Base-by-base conservation (phyloP, 2,888 invertebrate genomes). In the Drosophila mayaguana region DNA sequence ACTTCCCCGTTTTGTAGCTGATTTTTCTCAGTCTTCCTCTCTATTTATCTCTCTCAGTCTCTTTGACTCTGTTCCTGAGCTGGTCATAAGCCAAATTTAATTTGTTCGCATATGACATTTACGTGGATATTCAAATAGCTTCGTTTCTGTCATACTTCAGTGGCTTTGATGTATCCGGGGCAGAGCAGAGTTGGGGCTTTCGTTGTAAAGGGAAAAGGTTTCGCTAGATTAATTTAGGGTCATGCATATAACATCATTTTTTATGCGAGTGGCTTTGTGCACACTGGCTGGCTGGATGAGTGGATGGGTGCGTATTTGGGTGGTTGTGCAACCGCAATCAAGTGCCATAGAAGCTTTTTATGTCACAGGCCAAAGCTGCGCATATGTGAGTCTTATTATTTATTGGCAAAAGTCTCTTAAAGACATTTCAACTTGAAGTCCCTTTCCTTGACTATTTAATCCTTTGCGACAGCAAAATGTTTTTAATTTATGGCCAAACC, bases 151-250 rank as follows among this genome's bases (percentile, higher is more conserved):
- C 84, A 89, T 90, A 80, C 91, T 80, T 80, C 83, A 85, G 67
- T 87, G 81, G 83, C 78, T 89, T 83, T 88, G 84, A 88, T 79
- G 81, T 85, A 53, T 72, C 63, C 45, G 38, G 40, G 11, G 18
- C 20, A 32, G 42, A 16, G 56, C 45, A 32, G 34, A 59, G 43
- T 9, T 3, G 43, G 34, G n/a, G 45, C 1, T 12, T 32, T 66
- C 54, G 46, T 75, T 64, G 64, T 48, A 50, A 71, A 69, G 63
- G 72, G 65, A 62, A 80, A 84, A 84, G 88, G 91, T 89, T 90
- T 89, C 91, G 91, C 85, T 90, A 90, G 91, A 90, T 90, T 90
- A 91, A 90, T 90, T 90, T 90, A 80, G 87, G 90, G 90, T 91
- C 90, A 90, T 80, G 91, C 88, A 89, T 91, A 91, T 91, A 86